phyloP scores from a whole-genome alignment of 1,140 invertebrate species.

The Dreissena rostriformis region DNA sequence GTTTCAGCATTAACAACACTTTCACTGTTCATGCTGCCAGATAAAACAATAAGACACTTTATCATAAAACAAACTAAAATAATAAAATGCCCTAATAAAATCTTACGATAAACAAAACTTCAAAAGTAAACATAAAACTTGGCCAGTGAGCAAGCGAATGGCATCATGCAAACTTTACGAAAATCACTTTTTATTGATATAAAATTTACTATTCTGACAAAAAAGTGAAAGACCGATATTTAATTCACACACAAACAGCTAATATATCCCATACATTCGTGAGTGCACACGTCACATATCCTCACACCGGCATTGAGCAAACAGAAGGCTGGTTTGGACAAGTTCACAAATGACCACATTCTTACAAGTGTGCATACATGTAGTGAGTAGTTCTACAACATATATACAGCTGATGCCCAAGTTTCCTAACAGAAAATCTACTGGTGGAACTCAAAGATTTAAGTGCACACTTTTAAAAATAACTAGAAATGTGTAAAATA shows the following conservation, averaged over 20 bases:
- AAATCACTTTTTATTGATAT: neutral
- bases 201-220: neutral
- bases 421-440: neutral
- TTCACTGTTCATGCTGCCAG: too few relatives aligned
- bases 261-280: neutral
- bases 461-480: neutral
- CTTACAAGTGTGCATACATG: neutral
- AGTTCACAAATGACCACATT: neutral
- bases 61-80: too few relatives aligned
- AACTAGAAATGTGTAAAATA: neutral
- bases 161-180: neutral
- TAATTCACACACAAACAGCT: neutral
- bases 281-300: neutral
- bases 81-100: too few relatives aligned
- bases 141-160: neutral
- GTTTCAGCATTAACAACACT: too few relatives aligned
- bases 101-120: neutral
- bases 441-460: neutral
- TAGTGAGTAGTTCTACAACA: neutral
- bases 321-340: neutral
- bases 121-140: neutral
- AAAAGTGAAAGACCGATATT: neutral
- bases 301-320: slow-evolving; percentile 4
- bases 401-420: neutral
- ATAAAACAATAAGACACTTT: too few relatives aligned